Evolutionary conservation across 2,797 vertebrate species (phyloP).

Genomic region (Enoplosus armatus): DNA sequence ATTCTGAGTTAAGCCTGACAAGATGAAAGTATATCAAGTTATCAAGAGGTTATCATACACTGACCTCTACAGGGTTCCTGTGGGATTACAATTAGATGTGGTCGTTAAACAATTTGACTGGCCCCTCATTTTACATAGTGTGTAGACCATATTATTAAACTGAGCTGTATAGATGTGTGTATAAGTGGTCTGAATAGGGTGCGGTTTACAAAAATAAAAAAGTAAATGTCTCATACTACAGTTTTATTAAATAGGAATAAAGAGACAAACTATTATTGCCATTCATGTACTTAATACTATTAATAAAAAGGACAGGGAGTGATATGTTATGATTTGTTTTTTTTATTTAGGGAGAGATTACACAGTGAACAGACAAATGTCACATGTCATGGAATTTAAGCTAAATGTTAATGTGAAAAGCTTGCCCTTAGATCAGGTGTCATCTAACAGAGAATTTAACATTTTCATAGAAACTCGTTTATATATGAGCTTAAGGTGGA

Average conservation of each 20-base stretch:
- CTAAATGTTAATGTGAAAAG: neutral
- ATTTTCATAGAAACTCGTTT: neutral
- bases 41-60: conserved; percentile 52
- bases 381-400: neutral
- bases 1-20: neutral
- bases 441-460: neutral
- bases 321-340: no score
- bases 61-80: conserved; percentile 75
- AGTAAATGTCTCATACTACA: neutral
- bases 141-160: no score
- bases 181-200: neutral
- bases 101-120: no score
- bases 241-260: neutral
- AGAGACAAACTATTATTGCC: neutral
- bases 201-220: neutral
- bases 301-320: no score
- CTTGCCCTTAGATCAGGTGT: neutral
- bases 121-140: no score
- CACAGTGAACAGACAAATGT: neutral
- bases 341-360: neutral
- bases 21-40: neutral
- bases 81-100: conserved; percentile 38
- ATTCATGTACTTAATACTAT: neutral
- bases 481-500: neutral
- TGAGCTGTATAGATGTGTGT: neutral